A percentile compares a stretch with the other conserved stretches of the same genome.
phyloP scores from a whole-genome alignment of 2,888 invertebrate species.

The Nomada lathburiana region DNA sequence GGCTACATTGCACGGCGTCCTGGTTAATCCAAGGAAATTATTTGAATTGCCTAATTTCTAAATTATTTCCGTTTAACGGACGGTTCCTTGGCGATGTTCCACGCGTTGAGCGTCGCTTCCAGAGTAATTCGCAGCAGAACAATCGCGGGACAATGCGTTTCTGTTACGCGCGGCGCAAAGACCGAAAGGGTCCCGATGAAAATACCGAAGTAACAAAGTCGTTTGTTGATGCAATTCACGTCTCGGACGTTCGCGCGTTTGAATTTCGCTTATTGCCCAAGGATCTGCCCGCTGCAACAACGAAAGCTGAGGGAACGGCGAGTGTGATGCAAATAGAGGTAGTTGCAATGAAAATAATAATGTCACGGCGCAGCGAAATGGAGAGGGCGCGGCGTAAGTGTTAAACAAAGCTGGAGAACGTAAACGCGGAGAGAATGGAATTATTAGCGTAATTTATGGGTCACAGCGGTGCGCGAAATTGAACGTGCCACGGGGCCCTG shows the following conservation, averaged over 20 bases:
- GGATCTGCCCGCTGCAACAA: background rate
- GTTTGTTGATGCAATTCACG: conserved; percentile 1
- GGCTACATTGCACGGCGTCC: too few species aligned
- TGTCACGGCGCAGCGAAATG: background rate
- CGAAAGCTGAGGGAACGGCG: background rate
- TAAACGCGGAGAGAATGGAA: conserved; percentile 19
- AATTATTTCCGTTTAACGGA: conserved; percentile 16
- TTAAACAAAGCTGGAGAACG: background rate
- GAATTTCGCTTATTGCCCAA: conserved; percentile 13
- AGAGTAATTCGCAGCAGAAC: conserved; percentile 24
- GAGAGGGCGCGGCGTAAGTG: background rate
- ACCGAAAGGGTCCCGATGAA: conserved; percentile 2
- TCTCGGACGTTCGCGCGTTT: background rate
- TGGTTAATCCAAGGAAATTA: too few species aligned
- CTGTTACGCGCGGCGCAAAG: conserved; percentile 17
- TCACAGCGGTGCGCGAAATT: conserved; percentile 60
- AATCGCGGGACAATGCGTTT: background rate
- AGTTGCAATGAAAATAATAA: conserved; percentile 22
- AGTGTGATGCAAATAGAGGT: conserved; percentile 18
- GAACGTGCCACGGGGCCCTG: conserved; percentile 47
- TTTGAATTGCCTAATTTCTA: background rate
- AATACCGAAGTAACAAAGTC: conserved; percentile 19
- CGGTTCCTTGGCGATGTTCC: background rate
- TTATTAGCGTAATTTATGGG: conserved; percentile 58
- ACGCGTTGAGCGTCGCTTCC: conserved; percentile 18